Evolutionary conservation across 2,888 invertebrate species (phyloP).

Genomic region (Drosophila greeni): DNA sequence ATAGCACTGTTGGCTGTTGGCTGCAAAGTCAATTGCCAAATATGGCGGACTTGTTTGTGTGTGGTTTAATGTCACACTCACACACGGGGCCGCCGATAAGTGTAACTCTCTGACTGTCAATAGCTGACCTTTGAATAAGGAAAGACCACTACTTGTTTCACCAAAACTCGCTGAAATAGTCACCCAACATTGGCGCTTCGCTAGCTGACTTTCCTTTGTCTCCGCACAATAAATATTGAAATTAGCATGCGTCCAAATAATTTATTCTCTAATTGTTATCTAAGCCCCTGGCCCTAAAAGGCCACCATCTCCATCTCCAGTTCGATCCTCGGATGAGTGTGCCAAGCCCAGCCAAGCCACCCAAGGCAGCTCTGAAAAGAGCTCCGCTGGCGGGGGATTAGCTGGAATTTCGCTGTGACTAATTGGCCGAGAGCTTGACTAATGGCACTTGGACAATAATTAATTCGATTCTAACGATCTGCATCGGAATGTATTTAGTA

Average conservation of each 20-base stretch:
- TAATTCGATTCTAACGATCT: constrained; percentile 10
- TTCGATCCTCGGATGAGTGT: constrained; percentile 27
- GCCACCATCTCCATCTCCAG: constrained; percentile 15
- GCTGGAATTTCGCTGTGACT: constrained; percentile 25
- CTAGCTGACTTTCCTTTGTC: constrained; percentile 41
- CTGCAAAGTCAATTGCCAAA: constrained; percentile 76
- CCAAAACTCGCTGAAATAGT: constrained; percentile 64
- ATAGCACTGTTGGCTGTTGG: constrained; percentile 38
- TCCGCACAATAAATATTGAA: constrained; percentile 43
- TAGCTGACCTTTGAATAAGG: constrained; percentile 67
- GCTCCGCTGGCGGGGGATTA: constrained; percentile 15
- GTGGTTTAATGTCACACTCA: constrained; percentile 67
- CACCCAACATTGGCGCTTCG: constrained; percentile 45
- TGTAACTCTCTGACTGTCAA: constrained; percentile 67
- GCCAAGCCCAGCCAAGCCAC: constrained; percentile 1
- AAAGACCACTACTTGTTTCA: constrained; percentile 72
- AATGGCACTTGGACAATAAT: constrained; percentile 18
- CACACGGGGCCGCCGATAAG: constrained; percentile 44
- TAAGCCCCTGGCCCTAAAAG: constrained; percentile 41
- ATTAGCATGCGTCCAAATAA: constrained; percentile 52
- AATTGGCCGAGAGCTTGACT: constrained; percentile 35
- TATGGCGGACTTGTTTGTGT: constrained; percentile 70
- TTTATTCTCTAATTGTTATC: constrained; percentile 62
- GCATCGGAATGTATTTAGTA: constrained; percentile 5
- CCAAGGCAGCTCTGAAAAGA: constrained; percentile 15